A percentile compares a stretch with the other conserved stretches of the same genome.
Conservation (phyloP, 2,888 invertebrate species). For the Barypeithes pellucidus region DNA sequence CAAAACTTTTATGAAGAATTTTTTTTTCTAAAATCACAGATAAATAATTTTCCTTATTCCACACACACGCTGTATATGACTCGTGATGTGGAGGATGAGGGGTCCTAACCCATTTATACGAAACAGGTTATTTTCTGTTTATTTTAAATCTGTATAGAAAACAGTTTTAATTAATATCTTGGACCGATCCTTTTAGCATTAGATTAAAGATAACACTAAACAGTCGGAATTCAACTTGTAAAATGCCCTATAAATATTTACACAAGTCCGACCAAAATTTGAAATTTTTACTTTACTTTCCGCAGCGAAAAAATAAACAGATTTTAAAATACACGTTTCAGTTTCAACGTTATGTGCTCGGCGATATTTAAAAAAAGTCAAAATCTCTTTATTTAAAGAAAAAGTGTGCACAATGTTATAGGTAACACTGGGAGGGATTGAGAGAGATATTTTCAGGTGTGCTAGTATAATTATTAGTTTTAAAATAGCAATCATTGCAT, state of each 20-base stretch:
- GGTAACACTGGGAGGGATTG: neutral
- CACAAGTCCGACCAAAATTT: constrained; percentile 26
- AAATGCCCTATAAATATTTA: constrained; percentile 36
- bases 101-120: too few relatives aligned
- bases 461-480: neutral
- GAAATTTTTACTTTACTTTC: constrained; percentile 29
- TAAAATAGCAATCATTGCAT: constrained; percentile 9
- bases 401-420: neutral
- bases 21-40: too few relatives aligned
- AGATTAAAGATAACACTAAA: constrained; percentile 5
- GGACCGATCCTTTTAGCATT: neutral
- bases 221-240: neutral
- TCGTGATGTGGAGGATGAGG: too few relatives aligned
- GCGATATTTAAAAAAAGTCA: neutral
- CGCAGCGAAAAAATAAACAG: constrained; percentile 40
- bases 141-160: neutral
- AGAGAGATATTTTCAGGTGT: constrained; percentile 8
- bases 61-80: too few relatives aligned
- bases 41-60: too few relatives aligned
- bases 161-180: neutral
- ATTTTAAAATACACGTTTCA: constrained; percentile 36
- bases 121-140: neutral
- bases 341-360: constrained; percentile 19
- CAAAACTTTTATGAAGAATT: too few relatives aligned
- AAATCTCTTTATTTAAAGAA: constrained; percentile 18